Evolutionary conservation across 2,113 vertebrate genomes (phyloP), one percentile per base, ranked within the genome.

Genomic region (Gulo gulo): DNA sequence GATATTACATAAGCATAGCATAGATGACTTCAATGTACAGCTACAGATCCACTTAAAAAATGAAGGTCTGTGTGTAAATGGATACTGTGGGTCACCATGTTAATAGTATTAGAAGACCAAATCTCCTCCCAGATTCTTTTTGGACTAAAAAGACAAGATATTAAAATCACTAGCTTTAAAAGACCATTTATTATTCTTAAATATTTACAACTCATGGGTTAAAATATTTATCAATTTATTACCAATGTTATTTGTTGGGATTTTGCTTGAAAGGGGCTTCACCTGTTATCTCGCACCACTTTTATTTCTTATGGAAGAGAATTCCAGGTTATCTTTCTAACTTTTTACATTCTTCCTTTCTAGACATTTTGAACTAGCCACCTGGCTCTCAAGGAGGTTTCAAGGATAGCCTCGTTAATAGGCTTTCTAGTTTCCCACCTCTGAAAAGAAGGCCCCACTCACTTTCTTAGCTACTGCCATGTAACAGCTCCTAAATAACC

Each of bases 121-220:
- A 7, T 57, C 55, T 81, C 23, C n/a, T 73, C 50, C 81, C 55
- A 69, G 36, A 36, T 91, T 63, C 34, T 57, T 74, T 91, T 61
- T 87, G 50, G 29, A 82, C 34, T 61, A 74, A 80, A 97, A 88
- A 95, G 45, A 89, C 59, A 71, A 94, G 88, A 57, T 80, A 88
- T n/a, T 71, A 86, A 57, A 94, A 92, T 34, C 55, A 76, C 23
- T 73, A 61, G 78, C 47, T 97, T 97, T 71, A 93, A 91, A 98
- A 98, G 73, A 81, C 26, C 94, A 95, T 99, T 98, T 98, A 99
- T 98, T 98, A 98, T 91, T 67, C 31, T 95, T 97, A 84, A 97
- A 97, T 97, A 98, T 94, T 97, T 95, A 95, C 89, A 96, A 97
- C 31, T 97, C 81, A 94, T 0, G 3, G 34, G 82, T 94, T 94